A percentile compares a stretch with the other conserved stretches of the same genome.
These are phyloP conservation scores for Azemiops feae DNA, from an alignment of 2,113 vertebrate genomes.

Conservation along the genomic window DNA sequence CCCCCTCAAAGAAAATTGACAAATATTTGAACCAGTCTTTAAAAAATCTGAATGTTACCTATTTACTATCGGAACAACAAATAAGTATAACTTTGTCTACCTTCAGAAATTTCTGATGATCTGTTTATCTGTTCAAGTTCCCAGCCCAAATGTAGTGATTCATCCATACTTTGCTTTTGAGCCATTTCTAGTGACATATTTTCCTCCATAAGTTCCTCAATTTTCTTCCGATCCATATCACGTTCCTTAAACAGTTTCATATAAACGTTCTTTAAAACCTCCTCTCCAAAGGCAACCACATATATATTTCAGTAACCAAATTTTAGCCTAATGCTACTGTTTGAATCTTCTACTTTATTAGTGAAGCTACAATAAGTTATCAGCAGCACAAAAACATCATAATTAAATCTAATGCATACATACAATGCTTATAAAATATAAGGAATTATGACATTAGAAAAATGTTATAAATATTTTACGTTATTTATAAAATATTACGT, in stretches of 20 bases:
- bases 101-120: constrained; percentile 88
- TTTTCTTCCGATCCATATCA: constrained; percentile 94
- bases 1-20: not conserved
- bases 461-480: too few species aligned
- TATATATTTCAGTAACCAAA: not conserved
- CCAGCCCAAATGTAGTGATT: constrained; percentile 97
- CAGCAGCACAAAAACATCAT: not conserved
- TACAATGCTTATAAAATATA: not conserved
- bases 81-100: constrained; percentile 60
- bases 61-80: not conserved
- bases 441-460: not conserved
- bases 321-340: not conserved
- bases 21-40: not conserved
- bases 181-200: constrained; percentile 96
- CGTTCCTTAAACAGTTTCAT: constrained; percentile 77
- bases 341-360: not conserved
- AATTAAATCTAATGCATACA: not conserved
- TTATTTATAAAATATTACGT: not conserved
- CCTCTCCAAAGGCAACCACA: not conserved
- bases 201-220: constrained; percentile 97
- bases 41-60: not conserved
- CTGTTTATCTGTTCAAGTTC: constrained; percentile 96
- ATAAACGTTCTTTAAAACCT: not conserved
- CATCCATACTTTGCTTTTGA: constrained; percentile 99
- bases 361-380: not conserved